phyloP scores from a whole-genome alignment of 2,113 vertebrate species.

The Motacilla tschutschensis region DNA sequence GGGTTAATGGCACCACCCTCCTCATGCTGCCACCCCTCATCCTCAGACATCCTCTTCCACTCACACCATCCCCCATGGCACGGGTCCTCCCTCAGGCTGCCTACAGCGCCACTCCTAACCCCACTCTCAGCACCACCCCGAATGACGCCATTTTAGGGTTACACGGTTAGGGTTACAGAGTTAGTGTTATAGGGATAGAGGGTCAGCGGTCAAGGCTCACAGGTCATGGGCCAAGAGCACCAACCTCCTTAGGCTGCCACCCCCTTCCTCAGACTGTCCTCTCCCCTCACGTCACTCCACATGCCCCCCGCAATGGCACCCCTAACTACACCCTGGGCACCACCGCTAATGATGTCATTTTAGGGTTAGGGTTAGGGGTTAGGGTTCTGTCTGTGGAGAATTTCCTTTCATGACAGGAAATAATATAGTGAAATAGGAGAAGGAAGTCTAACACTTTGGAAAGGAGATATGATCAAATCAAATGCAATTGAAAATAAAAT shows the following conservation, averaged over 20 bases:
- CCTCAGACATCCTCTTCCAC: neutral
- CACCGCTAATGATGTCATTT: neutral
- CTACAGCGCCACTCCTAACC: neutral
- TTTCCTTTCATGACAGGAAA: neutral
- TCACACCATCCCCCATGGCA: neutral
- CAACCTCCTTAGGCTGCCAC: accelerated
- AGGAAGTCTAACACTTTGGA: neutral
- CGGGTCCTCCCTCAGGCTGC: neutral
- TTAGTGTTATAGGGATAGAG: too few species aligned
- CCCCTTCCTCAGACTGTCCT: neutral
- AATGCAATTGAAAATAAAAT: neutral
- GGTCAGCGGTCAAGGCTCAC: neutral
- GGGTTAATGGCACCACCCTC: neutral
- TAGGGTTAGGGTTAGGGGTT: neutral
- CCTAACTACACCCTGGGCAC: neutral
- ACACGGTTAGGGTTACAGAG: neutral
- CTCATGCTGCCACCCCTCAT: neutral
- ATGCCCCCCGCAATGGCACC: too few species aligned
- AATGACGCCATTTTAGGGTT: neutral
- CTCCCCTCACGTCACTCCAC: too few species aligned
- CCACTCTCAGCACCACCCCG: neutral
- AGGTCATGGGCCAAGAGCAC: neutral
- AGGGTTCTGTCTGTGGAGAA: neutral
- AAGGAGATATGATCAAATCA: neutral
- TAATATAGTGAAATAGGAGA: neutral